These are phyloP conservation scores for Amblyornis subalaris DNA, from an alignment of 2,113 vertebrate species.

Conservation along the genomic window DNA sequence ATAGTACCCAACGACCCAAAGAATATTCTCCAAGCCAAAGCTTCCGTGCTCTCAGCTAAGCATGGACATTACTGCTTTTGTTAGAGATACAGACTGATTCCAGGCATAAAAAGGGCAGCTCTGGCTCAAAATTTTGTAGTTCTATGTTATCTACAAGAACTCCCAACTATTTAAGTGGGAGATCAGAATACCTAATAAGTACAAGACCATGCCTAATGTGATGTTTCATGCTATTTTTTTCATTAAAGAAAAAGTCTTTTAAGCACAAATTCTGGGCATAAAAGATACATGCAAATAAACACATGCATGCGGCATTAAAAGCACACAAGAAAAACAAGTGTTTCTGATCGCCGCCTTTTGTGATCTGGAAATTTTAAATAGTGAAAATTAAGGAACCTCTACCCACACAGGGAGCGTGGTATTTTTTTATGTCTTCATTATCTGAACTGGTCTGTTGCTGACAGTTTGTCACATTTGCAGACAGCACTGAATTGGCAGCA, in stretches of 20 bases:
- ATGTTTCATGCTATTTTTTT: not conserved
- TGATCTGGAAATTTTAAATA: not conserved
- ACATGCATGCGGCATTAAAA: accelerated
- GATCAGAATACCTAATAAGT: conserved; percentile 11
- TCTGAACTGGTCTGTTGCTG: not conserved
- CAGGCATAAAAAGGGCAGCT: not conserved
- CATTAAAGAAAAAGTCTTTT: not conserved
- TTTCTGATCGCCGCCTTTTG: not conserved
- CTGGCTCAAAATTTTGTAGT: not conserved
- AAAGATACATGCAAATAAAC: not conserved
- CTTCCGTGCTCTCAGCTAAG: not conserved
- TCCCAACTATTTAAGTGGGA: conserved; percentile 1
- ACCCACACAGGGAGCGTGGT: not conserved
- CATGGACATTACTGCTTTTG: not conserved
- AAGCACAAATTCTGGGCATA: not conserved
- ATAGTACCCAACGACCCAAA: not conserved
- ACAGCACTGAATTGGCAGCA: not conserved
- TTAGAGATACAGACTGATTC: not conserved
- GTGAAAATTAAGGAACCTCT: not conserved
- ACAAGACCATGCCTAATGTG: not conserved
- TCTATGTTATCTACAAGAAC: not conserved
- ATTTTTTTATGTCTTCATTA: not conserved
- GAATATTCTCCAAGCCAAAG: not conserved
- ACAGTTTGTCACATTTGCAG: not conserved
- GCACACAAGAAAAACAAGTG: not conserved